These are phyloP conservation scores for Apus apus DNA, from an alignment of 2,113 vertebrate genomes.

Conservation along the genomic window DNA sequence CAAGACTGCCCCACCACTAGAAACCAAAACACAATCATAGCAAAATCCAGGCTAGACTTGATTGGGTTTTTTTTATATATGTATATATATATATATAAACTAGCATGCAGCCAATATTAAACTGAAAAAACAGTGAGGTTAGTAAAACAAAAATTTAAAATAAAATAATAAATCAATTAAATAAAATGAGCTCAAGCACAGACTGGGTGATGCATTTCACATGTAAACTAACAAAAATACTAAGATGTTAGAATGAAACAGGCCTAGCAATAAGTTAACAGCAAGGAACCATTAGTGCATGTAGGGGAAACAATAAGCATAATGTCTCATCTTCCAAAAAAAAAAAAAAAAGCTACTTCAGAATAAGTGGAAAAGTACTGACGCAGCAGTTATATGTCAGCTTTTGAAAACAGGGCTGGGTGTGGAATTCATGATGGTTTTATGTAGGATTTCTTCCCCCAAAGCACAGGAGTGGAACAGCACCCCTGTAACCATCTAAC, in stretches of 20 bases:
- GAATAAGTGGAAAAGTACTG: constrained; percentile 20
- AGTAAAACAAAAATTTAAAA: constrained; percentile 89
- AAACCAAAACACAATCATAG: constrained; percentile 89
- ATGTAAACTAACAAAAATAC: constrained; percentile 87
- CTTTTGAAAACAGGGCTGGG: background rate
- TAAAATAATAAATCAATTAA: constrained; percentile 69
- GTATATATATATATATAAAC: constrained; percentile 73
- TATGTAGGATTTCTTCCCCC: background rate
- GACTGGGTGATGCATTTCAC: constrained; percentile 90
- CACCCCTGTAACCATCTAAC: background rate
- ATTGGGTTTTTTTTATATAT: constrained; percentile 78
- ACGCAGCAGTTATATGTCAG: constrained; percentile 75
- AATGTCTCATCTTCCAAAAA: constrained; percentile 86
- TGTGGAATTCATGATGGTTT: background rate
- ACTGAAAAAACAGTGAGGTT: constrained; percentile 93
- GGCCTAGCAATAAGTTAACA: constrained; percentile 89
- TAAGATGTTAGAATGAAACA: constrained; percentile 88
- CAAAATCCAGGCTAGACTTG: constrained; percentile 92
- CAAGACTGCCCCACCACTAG: constrained; percentile 90
- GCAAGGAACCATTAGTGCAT: constrained; percentile 92
- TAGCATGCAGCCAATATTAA: constrained; percentile 89
- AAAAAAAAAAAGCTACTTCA: constrained; percentile 24
- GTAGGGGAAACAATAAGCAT: constrained; percentile 86
- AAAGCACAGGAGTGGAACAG: background rate
- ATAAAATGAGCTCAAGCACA: constrained; percentile 86